A percentile compares a stretch with the other conserved stretches of the same genome.
Evolutionary conservation across 2,797 vertebrate species (phyloP).

Genomic region (Pantherophis vulpinus): DNA sequence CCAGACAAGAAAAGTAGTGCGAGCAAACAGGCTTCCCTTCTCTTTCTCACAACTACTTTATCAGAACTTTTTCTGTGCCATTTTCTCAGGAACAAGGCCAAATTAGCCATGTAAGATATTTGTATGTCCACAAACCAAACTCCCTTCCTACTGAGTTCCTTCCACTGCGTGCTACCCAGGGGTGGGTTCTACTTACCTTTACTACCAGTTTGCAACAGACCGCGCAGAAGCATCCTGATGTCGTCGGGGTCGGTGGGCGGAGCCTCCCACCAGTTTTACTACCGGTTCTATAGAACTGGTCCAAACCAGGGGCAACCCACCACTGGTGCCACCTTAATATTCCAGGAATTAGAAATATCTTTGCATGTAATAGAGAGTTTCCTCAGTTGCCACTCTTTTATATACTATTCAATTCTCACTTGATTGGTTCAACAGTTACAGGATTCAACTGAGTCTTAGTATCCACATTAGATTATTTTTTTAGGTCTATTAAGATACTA

Average conservation of each 20-base stretch:
- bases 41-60: background rate
- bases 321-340: background rate
- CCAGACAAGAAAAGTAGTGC: background rate
- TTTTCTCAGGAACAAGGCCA: background rate
- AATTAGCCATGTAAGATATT: background rate
- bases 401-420: background rate
- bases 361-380: background rate
- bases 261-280: too few relatives aligned
- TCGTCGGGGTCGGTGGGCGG: too few relatives aligned
- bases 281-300: too few relatives aligned
- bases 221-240: too few relatives aligned
- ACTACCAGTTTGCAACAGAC: too few relatives aligned
- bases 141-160: background rate
- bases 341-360: background rate
- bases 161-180: background rate
- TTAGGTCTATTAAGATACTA: background rate
- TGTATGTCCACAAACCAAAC: background rate
- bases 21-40: background rate
- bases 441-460: background rate
- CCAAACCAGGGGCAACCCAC: too few relatives aligned
- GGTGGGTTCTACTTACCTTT: too few relatives aligned
- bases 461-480: background rate
- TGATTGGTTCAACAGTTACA: background rate
- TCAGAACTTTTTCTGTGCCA: background rate
- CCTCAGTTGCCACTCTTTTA: background rate